Conservation (phyloP, 2,797 vertebrate genomes). For the Huso huso region DNA sequence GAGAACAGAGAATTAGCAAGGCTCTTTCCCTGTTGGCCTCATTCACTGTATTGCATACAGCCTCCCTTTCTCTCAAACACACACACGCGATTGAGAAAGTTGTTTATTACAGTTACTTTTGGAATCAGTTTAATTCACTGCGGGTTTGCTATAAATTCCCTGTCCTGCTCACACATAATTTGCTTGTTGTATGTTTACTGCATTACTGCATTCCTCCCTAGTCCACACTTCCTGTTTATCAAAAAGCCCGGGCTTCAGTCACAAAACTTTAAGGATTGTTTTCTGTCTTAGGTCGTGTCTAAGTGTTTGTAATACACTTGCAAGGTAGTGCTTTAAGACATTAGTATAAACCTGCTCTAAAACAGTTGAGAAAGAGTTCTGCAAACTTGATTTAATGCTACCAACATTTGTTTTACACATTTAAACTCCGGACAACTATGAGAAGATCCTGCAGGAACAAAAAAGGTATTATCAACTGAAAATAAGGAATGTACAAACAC, state of each 20-base stretch:
- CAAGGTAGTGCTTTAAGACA: too few species aligned
- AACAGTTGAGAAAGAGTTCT: too few species aligned
- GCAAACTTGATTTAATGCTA: too few species aligned
- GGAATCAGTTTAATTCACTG: neutral
- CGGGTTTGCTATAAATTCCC: neutral
- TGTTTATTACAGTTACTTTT: constrained; percentile 9
- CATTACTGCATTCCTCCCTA: neutral
- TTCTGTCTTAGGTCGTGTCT: too few species aligned
- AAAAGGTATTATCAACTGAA: neutral
- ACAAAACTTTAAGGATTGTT: too few species aligned
- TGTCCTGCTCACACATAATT: constrained; percentile 4
- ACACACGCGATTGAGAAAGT: constrained; percentile 42
- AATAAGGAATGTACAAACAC: neutral
- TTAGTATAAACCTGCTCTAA: too few species aligned
- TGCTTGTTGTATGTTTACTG: neutral
- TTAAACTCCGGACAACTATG: neutral
- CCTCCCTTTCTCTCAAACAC: constrained; percentile 23
- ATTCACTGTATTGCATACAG: constrained; percentile 21
- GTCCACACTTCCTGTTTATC: neutral
- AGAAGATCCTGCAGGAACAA: neutral
- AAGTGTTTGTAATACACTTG: too few species aligned
- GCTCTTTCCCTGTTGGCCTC: too few species aligned
- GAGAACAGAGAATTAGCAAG: too few species aligned
- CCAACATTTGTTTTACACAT: too few species aligned
- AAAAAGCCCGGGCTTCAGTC: too few species aligned